These are phyloP conservation scores for Philereme vetulata DNA, from an alignment of 2,888 invertebrate genomes.

Conservation along the genomic window DNA sequence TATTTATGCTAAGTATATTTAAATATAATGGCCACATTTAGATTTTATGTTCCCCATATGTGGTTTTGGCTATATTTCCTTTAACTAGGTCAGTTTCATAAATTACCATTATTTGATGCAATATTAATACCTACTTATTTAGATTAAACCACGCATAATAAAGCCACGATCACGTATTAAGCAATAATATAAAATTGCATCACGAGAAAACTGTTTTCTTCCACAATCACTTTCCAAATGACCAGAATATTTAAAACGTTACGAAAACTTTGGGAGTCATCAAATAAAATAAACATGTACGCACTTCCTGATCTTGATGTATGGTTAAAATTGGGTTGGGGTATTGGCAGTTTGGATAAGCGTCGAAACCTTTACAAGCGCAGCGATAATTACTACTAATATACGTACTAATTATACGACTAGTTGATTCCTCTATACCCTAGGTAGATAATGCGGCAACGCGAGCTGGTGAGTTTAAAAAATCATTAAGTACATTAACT, in stretches of 20 bases:
- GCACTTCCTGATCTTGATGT: constrained; percentile 30
- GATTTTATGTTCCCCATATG: too few species aligned
- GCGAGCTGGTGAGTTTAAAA: too few species aligned
- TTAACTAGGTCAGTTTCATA: constrained; percentile 12
- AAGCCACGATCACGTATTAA: neutral
- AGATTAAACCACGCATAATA: constrained; percentile 17
- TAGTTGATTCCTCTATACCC: too few species aligned
- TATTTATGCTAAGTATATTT: too few species aligned
- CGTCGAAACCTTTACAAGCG: neutral
- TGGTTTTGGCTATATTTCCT: neutral
- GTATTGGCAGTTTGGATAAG: constrained; percentile 10
- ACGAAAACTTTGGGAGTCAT: constrained; percentile 16
- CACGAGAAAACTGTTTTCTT: constrained; percentile 20
- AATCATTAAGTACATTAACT: too few species aligned
- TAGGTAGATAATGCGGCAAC: too few species aligned
- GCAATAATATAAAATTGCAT: constrained; percentile 21
- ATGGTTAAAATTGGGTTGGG: constrained; percentile 24
- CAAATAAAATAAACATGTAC: constrained; percentile 14
- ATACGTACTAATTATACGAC: too few species aligned
- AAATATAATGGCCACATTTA: too few species aligned
- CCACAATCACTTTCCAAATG: constrained; percentile 24
- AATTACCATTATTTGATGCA: constrained; percentile 11
- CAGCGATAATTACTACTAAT: constrained; percentile 2
- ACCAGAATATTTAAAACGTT: constrained; percentile 12
- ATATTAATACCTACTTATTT: constrained; percentile 11